Evolutionary conservation across 2,797 vertebrate genomes (phyloP).

Genomic region (Sphenodon punctatus): DNA sequence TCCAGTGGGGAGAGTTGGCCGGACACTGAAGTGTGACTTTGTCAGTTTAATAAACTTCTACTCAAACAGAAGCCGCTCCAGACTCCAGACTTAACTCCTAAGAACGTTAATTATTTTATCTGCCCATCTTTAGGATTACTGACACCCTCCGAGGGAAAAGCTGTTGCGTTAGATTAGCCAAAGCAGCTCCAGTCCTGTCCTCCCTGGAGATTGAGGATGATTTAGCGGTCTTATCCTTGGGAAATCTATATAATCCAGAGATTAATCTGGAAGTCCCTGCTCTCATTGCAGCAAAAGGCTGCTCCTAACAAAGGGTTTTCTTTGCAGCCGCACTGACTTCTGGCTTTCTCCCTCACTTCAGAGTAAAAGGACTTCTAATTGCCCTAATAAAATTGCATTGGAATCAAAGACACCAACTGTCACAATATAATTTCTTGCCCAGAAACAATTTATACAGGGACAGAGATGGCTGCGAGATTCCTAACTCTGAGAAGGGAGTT

Average conservation of each 20-base stretch:
- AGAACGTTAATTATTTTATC: constrained; percentile 72
- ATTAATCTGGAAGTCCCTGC: constrained; percentile 67
- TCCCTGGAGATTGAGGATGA: constrained; percentile 57
- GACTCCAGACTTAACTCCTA: constrained; percentile 63
- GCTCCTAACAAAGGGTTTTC: constrained; percentile 57
- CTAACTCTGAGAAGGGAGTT: constrained; percentile 25
- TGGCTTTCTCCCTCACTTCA: constrained; percentile 49
- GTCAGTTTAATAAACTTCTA: constrained; percentile 64
- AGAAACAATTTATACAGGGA: constrained; percentile 57
- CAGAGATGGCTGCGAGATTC: constrained; percentile 47
- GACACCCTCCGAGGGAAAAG: constrained; percentile 68
- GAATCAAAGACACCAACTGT: constrained; percentile 53
- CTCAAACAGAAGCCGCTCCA: constrained; percentile 59
- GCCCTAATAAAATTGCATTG: constrained; percentile 66
- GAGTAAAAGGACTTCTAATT: constrained; percentile 63
- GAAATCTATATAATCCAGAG: constrained; percentile 64
- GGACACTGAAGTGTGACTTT: constrained; percentile 57
- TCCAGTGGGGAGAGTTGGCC: constrained; percentile 7
- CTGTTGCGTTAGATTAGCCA: constrained; percentile 70
- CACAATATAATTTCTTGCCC: constrained; percentile 66
- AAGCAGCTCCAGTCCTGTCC: constrained; percentile 48
- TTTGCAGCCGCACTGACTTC: constrained; percentile 23
- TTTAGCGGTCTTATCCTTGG: constrained; percentile 66
- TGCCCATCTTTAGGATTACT: constrained; percentile 69
- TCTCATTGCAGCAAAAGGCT: constrained; percentile 59